A percentile compares a stretch with the other conserved stretches of the same genome.
Evolutionary conservation across 2,888 invertebrate genomes (phyloP).

Genomic region (Drosophila cognata): DNA sequence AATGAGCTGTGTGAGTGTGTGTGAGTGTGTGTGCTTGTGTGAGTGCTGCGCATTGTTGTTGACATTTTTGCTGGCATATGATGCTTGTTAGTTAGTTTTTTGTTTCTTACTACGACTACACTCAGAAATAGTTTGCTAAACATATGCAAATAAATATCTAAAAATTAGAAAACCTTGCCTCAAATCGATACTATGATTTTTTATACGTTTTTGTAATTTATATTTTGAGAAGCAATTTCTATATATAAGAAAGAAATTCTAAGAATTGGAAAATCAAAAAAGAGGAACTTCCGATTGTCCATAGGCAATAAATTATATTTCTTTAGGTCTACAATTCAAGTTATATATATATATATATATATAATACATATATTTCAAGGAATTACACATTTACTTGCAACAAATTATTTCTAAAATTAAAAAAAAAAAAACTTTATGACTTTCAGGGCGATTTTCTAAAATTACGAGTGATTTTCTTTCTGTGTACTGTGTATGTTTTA

Average conservation of each 20-base stretch:
- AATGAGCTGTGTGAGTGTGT: constrained; percentile 68
- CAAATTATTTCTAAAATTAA: neutral
- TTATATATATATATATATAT: neutral
- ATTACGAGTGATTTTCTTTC: neutral
- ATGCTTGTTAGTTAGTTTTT: constrained; percentile 79
- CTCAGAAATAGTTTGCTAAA: neutral
- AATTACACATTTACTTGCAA: neutral
- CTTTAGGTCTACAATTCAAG: neutral
- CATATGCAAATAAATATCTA: neutral
- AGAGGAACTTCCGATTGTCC: neutral
- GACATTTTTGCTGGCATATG: constrained; percentile 81
- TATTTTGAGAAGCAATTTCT: too few species aligned
- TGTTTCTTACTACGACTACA: constrained; percentile 52
- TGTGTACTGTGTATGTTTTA: constrained; percentile 48
- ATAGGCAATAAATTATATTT: neutral
- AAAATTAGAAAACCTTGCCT: neutral
- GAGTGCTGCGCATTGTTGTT: constrained; percentile 70
- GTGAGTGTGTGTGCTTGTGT: constrained; percentile 28
- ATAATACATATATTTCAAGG: neutral
- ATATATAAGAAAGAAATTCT: too few species aligned
- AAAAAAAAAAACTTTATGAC: neutral
- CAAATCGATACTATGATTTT: too few species aligned
- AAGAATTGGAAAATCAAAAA: neutral
- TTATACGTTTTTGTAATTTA: too few species aligned
- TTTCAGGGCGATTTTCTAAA: neutral